Base-by-base conservation (phyloP, 2,888 invertebrate species). In the Patella pellucida region DNA sequence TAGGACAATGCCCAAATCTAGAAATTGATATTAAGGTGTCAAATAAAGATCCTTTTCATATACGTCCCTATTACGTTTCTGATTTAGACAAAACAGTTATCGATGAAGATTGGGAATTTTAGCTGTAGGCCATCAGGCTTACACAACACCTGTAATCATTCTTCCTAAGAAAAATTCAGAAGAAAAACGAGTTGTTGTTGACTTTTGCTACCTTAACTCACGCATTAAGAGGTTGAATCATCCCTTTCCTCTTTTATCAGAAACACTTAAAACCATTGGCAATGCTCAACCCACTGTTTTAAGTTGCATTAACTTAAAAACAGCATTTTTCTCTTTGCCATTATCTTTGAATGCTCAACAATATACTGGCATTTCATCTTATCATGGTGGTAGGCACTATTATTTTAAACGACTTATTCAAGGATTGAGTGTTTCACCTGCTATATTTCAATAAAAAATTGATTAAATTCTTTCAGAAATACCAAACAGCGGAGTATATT, bases 311-410 rank as follows among this genome's bases (percentile, higher is more conserved):
- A 15, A 11, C 19, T 19, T 62, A 19, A 62, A 62, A 62, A 16
- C n/a, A 19, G 62, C 62, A 62, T 62, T 62, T 14, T 62, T 62
- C 23, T 62, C 62, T 14, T 23, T 62, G n/a, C 62, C 62, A n/a
- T 23, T 62, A 5, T 56, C 56, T 19, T 19, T 16, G 19, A 54
- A 7, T 12, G 56, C 56, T 12, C 62, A n/a, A 62, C 62, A 62
- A 62, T 62, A 62, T 14, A 62, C 62, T n/a, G 62, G 62, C 19
- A 62, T 62, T 62, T 62, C 62, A 62, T 62, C 62, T 7, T 62
- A 62, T 3, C n/a, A n/a, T 19, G 62, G 62, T 19, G 62, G 62
- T 12, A 62, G n/a, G 23, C 62, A 62, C 16, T 62, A 62, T 62
- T 62, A 62, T 62, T 62, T 62, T 16, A 62, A 62, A 14, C 7